phyloP scores from a whole-genome alignment of 2,888 invertebrate genomes.

The Cerastis leucographa region DNA sequence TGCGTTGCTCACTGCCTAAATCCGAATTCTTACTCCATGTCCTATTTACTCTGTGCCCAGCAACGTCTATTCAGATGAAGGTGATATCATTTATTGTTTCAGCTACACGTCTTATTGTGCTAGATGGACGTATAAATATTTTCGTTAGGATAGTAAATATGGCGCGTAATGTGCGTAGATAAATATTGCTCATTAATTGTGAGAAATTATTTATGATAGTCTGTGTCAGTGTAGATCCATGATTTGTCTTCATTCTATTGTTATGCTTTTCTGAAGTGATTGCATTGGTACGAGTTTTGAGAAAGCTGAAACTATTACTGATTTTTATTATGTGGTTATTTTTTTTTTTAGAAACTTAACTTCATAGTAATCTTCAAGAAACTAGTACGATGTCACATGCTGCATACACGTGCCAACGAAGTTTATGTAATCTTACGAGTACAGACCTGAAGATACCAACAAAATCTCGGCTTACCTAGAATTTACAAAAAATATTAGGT shows the following conservation, averaged over 20 bases:
- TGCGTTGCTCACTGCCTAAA: background rate
- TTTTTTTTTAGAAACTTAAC: background rate
- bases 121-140: slow-evolving; percentile 51
- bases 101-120: slow-evolving; percentile 36
- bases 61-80: slow-evolving; percentile 44
- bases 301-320: background rate
- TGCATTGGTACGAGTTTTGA: background rate
- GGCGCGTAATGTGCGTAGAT: slow-evolving; percentile 25
- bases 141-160: slow-evolving; percentile 52
- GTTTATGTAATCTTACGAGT: background rate
- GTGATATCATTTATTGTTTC: slow-evolving; percentile 63
- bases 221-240: background rate
- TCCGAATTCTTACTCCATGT: slow-evolving; percentile 20
- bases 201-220: slow-evolving; percentile 32
- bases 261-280: background rate
- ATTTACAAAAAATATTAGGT: slow-evolving; percentile 11
- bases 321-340: background rate
- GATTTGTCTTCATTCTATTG: slow-evolving; percentile 44
- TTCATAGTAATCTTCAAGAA: background rate
- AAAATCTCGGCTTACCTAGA: background rate
- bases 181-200: slow-evolving; percentile 52
- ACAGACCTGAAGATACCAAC: background rate
- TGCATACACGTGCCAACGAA: background rate
- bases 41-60: slow-evolving; percentile 27
- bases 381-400: background rate